Conservation (phyloP, 2,797 vertebrate genomes). For the Florisuga fusca region DNA sequence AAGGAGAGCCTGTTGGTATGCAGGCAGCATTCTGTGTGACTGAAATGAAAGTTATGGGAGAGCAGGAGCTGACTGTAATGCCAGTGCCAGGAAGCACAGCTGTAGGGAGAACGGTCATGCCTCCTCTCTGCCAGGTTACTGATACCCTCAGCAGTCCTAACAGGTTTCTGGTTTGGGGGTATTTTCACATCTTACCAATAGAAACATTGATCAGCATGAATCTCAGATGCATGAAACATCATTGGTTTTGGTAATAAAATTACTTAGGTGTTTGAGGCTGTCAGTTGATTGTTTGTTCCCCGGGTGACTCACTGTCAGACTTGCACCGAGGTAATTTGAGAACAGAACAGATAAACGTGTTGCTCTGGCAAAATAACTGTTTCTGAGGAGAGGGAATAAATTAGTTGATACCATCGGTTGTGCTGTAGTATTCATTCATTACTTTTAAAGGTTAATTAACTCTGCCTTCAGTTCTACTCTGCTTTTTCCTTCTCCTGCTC, state of each 20-base stretch:
- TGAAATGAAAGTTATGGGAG: neutral
- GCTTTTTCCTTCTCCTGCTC: neutral
- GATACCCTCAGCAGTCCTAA: neutral
- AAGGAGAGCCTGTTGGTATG: neutral
- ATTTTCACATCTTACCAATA: neutral
- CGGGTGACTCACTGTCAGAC: neutral
- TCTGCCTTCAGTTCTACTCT: neutral
- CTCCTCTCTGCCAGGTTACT: neutral
- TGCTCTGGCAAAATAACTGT: slow-evolving; percentile 1
- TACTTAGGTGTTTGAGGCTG: neutral
- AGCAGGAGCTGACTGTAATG: neutral
- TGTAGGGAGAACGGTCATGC: neutral
- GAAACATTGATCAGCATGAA: neutral
- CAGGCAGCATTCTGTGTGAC: neutral
- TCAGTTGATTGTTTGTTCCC: neutral
- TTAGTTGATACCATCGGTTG: neutral
- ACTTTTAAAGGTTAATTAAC: slow-evolving; percentile 46
- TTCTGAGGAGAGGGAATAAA: neutral
- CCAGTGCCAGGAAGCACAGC: neutral
- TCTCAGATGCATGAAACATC: neutral
- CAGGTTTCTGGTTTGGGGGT: neutral
- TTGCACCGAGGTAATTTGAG: neutral
- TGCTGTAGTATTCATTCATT: neutral
- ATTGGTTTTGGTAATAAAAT: neutral
- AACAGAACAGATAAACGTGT: neutral